Evolutionary conservation across 1,140 invertebrate genomes (phyloP), one percentile per base, ranked within the genome.

Genomic region (Colletes latitarsis): DNA sequence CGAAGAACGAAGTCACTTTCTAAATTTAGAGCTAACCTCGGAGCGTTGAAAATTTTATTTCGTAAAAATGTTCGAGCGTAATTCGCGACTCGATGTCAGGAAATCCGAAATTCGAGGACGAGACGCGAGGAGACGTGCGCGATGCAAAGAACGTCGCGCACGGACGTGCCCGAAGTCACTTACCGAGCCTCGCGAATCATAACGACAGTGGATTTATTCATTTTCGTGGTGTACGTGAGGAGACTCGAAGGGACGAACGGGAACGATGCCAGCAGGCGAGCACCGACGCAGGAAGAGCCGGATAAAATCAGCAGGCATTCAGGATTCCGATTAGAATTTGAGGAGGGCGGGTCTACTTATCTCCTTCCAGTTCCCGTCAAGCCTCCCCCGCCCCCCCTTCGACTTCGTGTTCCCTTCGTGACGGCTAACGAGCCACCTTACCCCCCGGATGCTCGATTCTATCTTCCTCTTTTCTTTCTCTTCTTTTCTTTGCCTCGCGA

Each of bases 311-410:
- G 57, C 43, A 6, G 3, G 19, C 19, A 49, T 73, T 73, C 57
- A 62, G 41, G 55, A 62, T 62, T 49, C 60, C 57, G 57, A 73
- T 62, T 46, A 68, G 30, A 83, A 83, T 84, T 83, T 84, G 83
- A 72, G 21, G 52, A 41, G 55, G 8, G 15, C 10, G 41, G 14
- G 17, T 12, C 49, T 21, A 19, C 71, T 73, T 58, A 58, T 81
- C 68, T 81, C 21, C 53, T 12, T 46, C n/a, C 17, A 12, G 39
- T 17, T 43, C 43, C n/a, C 30, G 39, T 57, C 21, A 9, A 0
- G 43, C 6, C 43, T 9, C 46, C n/a, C n/a, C 58, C 41, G 19
- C 49, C 55, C 19, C 19, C 19, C 30, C 6, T 15, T 14, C 0
- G 21, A 53, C 21, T 52, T 9, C 21, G 3, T 17, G 14, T 41